These are phyloP conservation scores for Oreochromis niloticus DNA, from an alignment of 2,113 vertebrate genomes.

Conservation along the genomic window DNA sequence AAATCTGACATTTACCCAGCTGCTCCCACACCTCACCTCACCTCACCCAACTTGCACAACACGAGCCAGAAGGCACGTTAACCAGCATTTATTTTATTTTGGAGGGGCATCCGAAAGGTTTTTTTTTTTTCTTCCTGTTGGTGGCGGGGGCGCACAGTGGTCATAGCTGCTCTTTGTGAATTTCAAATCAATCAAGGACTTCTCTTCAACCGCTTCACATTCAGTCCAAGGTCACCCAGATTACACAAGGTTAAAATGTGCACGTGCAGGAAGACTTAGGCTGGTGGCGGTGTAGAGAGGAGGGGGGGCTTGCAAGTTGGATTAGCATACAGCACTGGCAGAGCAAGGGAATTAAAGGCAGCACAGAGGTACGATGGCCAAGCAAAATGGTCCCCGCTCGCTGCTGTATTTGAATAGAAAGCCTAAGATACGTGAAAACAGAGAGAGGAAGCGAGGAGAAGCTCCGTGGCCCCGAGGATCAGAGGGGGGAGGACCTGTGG, in stretches of 20 bases:
- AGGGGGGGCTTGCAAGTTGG: conserved; percentile 64
- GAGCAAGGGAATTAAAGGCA: conserved; percentile 82
- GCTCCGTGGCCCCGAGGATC: conserved; percentile 80
- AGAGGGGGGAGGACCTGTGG: conserved; percentile 37
- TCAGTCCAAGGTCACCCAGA: conserved; percentile 89
- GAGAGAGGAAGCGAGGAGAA: conserved; percentile 63
- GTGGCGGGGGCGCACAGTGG: conserved; percentile 24
- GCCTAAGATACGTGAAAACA: conserved; percentile 82
- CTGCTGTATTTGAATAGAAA: conserved; percentile 82
- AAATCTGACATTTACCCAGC: conserved; percentile 47
- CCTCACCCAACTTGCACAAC: background rate
- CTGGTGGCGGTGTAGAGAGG: background rate
- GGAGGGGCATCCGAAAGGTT: conserved; percentile 39
- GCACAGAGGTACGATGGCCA: conserved; percentile 59
- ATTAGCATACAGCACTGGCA: conserved; percentile 88
- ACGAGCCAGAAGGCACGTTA: background rate
- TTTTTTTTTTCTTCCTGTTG: background rate
- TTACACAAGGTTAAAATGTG: conserved; percentile 86
- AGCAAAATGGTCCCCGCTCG: conserved; percentile 74
- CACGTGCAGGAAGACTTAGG: conserved; percentile 34
- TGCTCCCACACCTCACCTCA: background rate
- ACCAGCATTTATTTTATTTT: conserved; percentile 33
- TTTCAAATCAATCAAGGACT: conserved; percentile 87
- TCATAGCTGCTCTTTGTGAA: conserved; percentile 77
- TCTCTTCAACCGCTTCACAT: conserved; percentile 71